A percentile compares a stretch with the other conserved stretches of the same genome.
Conservation (phyloP, 2,888 invertebrate genomes). For the Orthosia gracilis region DNA sequence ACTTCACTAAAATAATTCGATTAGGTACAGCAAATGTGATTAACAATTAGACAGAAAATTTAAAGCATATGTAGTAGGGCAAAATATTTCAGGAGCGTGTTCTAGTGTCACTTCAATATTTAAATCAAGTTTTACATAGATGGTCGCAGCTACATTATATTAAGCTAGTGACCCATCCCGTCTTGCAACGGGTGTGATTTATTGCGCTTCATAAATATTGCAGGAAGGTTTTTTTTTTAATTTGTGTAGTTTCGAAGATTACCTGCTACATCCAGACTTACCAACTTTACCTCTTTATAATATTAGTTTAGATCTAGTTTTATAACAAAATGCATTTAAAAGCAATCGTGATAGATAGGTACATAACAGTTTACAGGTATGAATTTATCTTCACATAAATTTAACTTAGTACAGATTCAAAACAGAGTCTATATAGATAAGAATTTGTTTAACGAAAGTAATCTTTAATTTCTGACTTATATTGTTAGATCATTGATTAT, state of each 20-base stretch:
- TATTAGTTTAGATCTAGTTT: slow-evolving; percentile 42
- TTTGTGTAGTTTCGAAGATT: too few species aligned
- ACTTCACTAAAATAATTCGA: slow-evolving; percentile 36
- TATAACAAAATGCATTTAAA: slow-evolving; percentile 71
- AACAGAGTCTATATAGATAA: background rate
- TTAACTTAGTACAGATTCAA: slow-evolving; percentile 16
- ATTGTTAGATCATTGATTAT: background rate
- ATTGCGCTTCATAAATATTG: too few species aligned
- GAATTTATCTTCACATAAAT: slow-evolving; percentile 40
- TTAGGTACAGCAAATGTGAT: slow-evolving; percentile 40
- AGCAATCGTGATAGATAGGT: slow-evolving; percentile 63
- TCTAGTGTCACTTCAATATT: slow-evolving; percentile 38
- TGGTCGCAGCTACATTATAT: slow-evolving; percentile 26
- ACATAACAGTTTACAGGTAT: slow-evolving; percentile 32
- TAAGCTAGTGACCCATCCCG: too few species aligned
- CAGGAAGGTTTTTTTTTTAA: too few species aligned
- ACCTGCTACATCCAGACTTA: too few species aligned
- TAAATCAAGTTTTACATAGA: slow-evolving; percentile 44
- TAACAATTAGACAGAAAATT: slow-evolving; percentile 69
- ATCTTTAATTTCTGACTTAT: too few species aligned
- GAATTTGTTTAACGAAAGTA: background rate
- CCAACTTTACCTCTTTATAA: too few species aligned
- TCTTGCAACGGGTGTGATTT: too few species aligned
- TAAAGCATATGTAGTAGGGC: slow-evolving; percentile 46
- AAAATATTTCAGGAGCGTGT: slow-evolving; percentile 45